Evolutionary conservation across 2,113 vertebrate species (phyloP), one percentile per base, ranked within the genome.

Genomic region (Pseudorasbora parva): DNA sequence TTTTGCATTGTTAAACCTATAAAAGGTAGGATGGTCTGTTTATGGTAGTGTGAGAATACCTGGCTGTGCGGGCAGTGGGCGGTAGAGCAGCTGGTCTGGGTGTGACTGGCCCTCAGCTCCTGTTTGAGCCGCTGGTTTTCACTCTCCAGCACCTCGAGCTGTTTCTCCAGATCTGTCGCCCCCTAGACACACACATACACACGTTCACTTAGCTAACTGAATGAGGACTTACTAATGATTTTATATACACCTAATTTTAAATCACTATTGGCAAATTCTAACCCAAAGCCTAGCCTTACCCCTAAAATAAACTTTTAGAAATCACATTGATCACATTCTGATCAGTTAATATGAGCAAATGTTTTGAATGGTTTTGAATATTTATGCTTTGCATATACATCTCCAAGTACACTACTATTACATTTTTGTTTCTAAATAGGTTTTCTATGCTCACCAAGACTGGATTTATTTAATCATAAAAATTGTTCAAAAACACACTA

Each of bases 161-260:
- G 97, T 91, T 99, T 99, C 94, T 98, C 97, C 49, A 92, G 85
- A 81, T 99, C 97, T 0, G 96, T 97, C 88, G 96, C 95, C 3
- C 96, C 97, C 98, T 99, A 19, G 19, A 78, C 43, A 84, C 45
- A 84, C 49, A 80, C 4, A 49, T 15, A 15, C 47, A 49, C 30
- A 69, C 23, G 69, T 37, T 33, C 5, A 23, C 37, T 71, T 23
- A 45, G 68, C 37, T 71, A 8, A 4, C n/a, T 59, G 11, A n/a
- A 45, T 3, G 37, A 71, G 37, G 68, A 74, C 4, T 30, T 23
- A 17, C 27, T 19, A 66, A 37, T 66, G 15, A 17, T 10, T 33
- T 66, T 37, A 30, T 66, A 37, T 68, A 21, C 49, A 54, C 57
- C 27, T 17, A 64, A 30, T 30, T 30, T 30, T 17, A 17, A n/a